Base-by-base conservation (phyloP, 2,888 invertebrate species). In the Xiphydria camelus region DNA sequence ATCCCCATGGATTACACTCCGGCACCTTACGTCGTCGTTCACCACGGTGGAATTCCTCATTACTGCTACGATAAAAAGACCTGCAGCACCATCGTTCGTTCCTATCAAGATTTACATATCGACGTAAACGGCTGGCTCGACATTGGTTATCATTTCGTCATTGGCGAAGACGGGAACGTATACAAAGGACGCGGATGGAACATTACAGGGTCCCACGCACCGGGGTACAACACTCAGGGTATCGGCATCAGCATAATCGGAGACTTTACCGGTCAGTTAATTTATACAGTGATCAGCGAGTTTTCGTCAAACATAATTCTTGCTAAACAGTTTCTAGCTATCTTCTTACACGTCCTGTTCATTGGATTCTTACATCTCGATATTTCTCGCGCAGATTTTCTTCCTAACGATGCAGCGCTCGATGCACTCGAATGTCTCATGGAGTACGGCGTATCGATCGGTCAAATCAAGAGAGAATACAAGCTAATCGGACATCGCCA, bases 121-220 rank as follows among this genome's bases (percentile, higher is more conserved):
- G 74, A 76, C 44, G 57, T 34, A n/a, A 62, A 63, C 4, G 57
- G 59, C 2, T 77, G 77, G 77, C 62, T 55, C 33, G 77, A 77
- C 32, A 74, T 78, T 32, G 78, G 74, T 3, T 75, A 73, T 51
- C 78, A 74, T 46, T 81, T 79, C 49, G 53, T 80, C 10, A 70
- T 81, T 23, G 81, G 80, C 3, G 79, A 77, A 23, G 81, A 81
- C 51, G 80, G 80, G 1, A 71, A 70, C 14, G 68, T 70, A 7
- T 78, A 77, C 55, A 73, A 74, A 48, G 78, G 77, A 5, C 66
- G 78, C 2, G 76, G 77, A 1, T 78, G 78, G 78, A 68, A 77
- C 41, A 61, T 62, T 4, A 67, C 74, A 1, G 81, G 80, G 0
- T 70, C 72, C 2, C 72, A 72, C 38, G 59, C 70, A 7, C 68